Conservation (phyloP, 1,140 invertebrate genomes). For the Wasmannia auropunctata region DNA sequence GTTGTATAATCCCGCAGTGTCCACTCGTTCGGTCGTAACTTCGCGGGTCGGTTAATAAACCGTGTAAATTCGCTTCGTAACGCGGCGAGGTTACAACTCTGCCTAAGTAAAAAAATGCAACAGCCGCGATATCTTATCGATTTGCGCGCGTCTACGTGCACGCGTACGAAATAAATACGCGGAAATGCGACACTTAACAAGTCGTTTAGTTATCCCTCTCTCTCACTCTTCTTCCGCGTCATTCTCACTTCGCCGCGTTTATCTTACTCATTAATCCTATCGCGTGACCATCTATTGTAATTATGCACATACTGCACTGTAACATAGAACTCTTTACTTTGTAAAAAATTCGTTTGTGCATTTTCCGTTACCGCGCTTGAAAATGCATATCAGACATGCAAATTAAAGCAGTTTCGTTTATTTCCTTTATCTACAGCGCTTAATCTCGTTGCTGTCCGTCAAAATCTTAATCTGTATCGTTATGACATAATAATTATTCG, state of each 20-base stretch:
- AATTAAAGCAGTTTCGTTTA: not conserved
- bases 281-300: not conserved
- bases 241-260: not conserved
- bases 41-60: not conserved
- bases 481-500: not conserved
- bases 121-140: not conserved
- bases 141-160: not conserved
- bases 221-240: not conserved
- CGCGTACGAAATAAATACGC: not conserved
- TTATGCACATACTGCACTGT: not conserved
- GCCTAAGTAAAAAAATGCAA: not conserved
- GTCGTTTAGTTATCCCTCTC: not conserved
- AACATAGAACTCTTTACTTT: not conserved
- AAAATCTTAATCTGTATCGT: not conserved
- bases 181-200: not conserved
- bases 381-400: not conserved
- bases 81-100: not conserved
- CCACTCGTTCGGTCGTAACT: not conserved
- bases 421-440: not conserved
- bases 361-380: not conserved
- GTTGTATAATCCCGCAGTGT: not conserved
- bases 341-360: not conserved
- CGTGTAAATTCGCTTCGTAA: not conserved
- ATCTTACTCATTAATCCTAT: slow-evolving; percentile 15
- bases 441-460: not conserved